Percentiles rank a stretch among this genome's conserved stretches.
Evolutionary conservation across 1,140 invertebrate genomes (phyloP).

Genomic region (Aphaenogaster rudis): DNA sequence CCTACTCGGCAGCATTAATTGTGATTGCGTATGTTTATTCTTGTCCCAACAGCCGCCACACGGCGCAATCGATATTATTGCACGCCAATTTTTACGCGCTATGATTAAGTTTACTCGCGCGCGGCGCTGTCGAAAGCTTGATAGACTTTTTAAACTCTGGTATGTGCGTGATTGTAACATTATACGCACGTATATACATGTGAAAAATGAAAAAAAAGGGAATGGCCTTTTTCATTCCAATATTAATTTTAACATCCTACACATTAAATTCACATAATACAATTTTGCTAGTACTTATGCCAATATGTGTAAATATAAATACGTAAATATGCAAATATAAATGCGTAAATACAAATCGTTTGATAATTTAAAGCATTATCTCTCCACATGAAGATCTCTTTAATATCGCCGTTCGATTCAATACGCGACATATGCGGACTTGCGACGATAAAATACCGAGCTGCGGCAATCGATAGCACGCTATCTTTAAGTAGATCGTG

Average conservation of each 20-base stretch:
- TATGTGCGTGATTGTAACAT: neutral
- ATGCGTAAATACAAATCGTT: neutral
- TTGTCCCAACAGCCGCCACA: neutral
- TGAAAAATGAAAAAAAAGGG: neutral
- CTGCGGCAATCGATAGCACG: constrained; percentile 49
- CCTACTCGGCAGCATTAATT: constrained; percentile 39
- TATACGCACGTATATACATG: neutral
- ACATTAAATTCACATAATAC: neutral
- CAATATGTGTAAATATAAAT: neutral
- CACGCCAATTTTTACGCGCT: neutral
- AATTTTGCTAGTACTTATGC: neutral
- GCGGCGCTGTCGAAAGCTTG: neutral
- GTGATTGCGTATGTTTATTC: constrained; percentile 29
- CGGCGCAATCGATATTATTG: constrained; percentile 23
- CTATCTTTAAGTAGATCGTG: constrained; percentile 67
- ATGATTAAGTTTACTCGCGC: neutral
- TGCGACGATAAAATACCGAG: constrained; percentile 32
- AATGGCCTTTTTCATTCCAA: neutral
- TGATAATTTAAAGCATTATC: constrained; percentile 15
- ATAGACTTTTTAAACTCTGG: neutral
- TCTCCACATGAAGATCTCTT: neutral
- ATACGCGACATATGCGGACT: neutral
- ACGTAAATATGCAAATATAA: neutral
- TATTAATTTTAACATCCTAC: neutral
- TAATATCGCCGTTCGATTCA: neutral